phyloP scores from a whole-genome alignment of 2,797 vertebrate genomes.

The Mormyrus hasselquistii region DNA sequence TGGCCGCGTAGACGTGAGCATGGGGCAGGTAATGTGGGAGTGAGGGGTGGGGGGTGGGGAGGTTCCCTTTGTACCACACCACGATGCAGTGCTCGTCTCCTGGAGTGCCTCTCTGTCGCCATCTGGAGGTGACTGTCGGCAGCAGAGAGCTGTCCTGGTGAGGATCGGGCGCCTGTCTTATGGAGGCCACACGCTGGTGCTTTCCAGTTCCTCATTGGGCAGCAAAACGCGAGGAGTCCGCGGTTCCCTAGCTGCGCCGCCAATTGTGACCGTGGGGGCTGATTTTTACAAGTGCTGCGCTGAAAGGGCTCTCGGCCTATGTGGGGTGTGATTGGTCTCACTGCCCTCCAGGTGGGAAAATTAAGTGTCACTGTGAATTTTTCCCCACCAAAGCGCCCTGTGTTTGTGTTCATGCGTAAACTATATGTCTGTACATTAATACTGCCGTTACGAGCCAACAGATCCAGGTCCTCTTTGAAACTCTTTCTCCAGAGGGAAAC shows the following conservation, averaged over 20 bases:
- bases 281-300: too few relatives aligned
- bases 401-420: background rate
- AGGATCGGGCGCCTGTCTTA: background rate
- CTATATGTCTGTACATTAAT: background rate
- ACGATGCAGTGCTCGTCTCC: background rate
- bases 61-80: background rate
- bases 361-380: background rate
- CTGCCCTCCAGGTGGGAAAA: background rate
- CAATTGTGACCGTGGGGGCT: background rate
- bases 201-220: background rate
- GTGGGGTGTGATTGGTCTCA: background rate
- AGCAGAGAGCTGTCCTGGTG: conserved; percentile 25
- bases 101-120: conserved; percentile 47
- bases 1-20: conserved; percentile 8
- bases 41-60: background rate
- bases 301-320: background rate
- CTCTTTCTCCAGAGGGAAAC: background rate
- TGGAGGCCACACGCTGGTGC: background rate
- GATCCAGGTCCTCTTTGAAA: background rate
- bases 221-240: background rate
- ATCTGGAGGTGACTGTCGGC: conserved; percentile 46
- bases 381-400: background rate
- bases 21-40: background rate
- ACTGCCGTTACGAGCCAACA: background rate
- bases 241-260: background rate